Evolutionary conservation across 2,888 invertebrate species (phyloP).

Genomic region (Dexiosoma caninum): DNA sequence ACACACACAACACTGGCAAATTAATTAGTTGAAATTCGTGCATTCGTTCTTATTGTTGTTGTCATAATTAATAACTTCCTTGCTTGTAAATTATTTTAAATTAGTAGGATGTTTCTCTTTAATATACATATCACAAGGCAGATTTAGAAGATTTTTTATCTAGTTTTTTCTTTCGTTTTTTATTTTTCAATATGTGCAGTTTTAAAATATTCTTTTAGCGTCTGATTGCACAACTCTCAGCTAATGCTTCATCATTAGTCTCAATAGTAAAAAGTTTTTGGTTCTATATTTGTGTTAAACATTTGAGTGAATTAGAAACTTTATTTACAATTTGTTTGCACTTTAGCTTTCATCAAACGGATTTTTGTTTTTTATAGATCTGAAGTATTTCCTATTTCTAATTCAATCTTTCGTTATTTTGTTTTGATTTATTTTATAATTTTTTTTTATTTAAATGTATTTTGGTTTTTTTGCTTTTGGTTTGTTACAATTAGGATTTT

Average conservation of each 20-base stretch:
- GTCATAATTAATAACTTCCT: constrained; percentile 70
- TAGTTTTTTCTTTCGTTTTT: no score
- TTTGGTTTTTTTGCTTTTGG: not conserved
- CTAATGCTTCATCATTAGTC: constrained; percentile 22
- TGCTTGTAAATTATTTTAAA: constrained; percentile 50
- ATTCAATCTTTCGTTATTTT: not conserved
- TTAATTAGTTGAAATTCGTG: constrained; percentile 63
- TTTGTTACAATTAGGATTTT: not conserved
- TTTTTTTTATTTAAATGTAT: constrained; percentile 11
- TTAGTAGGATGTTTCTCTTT: not conserved
- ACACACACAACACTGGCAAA: constrained; percentile 43
- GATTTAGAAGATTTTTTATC: not conserved
- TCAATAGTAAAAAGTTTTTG: not conserved
- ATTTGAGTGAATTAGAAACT: constrained; percentile 28
- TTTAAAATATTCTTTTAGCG: constrained; percentile 16
- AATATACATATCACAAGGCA: not conserved
- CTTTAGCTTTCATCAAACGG: not conserved
- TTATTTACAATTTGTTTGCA: constrained; percentile 35
- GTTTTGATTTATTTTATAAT: constrained; percentile 29
- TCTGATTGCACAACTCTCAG: not conserved
- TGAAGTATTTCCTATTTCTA: not conserved
- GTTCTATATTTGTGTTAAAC: not conserved
- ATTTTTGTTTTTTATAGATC: not conserved
- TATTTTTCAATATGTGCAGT: no score
- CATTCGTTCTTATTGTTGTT: constrained; percentile 34